Base-by-base conservation (phyloP, 2,797 vertebrate species). In the Pangasius krempfi region DNA sequence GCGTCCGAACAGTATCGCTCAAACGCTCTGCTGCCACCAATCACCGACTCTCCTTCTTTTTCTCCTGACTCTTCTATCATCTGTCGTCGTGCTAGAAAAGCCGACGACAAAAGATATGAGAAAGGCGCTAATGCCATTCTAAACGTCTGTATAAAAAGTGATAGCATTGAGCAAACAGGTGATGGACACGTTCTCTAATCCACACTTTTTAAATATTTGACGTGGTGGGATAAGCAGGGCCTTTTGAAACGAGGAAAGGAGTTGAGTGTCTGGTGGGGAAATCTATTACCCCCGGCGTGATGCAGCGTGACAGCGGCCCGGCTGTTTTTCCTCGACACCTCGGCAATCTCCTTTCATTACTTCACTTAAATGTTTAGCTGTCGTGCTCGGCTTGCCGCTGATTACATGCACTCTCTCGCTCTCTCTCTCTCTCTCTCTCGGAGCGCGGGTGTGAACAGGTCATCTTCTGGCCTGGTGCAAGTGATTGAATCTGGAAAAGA, bases 1-100 rank as follows among this genome's bases (percentile, higher is more conserved):
- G 97, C 97, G 95, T 96, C 96, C 98, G 97, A 98, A 97, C 98
- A 97, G 97, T 97, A 96, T 96, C 96, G 93, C 96, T 98, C 97
- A 98, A 97, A 97, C 95, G 91, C 94, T 95, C 96, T 94, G 94
- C 95, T 96, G 95, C 95, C 92, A 94, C 96, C 94, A 93, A 56
- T 91, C 91, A 93, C 93, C 95, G 94, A 92, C 89, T 92, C 89
- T 92, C 85, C 87, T 88, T 86, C 52, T 78, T 83, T 84, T 87
- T 81, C 82, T 73, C 86, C 92, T 94, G 93, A 95, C 89, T 91
- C 94, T 94, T 93, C 60, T 89, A 90, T 92, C 93, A 92, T 89
- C 86, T 88, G 86, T 70, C 89, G 81, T 25, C 47, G n/a, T 30
- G 56, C 89, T 9, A 16, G 94, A 97, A 96, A 97, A 96, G 94